Percentiles rank a stretch among this genome's conserved stretches.
phyloP scores from a whole-genome alignment of 2,797 vertebrate species.

The Platalea minor region DNA sequence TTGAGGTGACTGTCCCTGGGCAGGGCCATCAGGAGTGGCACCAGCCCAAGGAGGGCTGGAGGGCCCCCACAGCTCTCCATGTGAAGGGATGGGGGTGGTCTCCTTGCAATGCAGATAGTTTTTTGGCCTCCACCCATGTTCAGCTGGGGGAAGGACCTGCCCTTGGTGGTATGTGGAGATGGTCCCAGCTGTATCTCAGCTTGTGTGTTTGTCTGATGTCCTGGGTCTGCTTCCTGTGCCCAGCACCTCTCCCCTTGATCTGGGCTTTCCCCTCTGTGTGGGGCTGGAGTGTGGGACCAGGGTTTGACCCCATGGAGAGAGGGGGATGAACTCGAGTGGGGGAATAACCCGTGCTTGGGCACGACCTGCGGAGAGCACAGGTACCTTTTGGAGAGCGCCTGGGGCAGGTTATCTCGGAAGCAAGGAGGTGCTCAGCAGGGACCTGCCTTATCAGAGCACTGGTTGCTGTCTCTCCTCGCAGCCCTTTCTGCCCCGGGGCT shows the following conservation, averaged over 20 bases:
- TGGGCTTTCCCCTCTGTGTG: neutral
- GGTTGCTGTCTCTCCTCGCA: slow-evolving; percentile 70
- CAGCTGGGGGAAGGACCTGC: neutral
- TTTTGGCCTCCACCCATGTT: neutral
- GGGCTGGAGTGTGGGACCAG: neutral
- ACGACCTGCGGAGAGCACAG: neutral
- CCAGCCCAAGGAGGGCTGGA: neutral
- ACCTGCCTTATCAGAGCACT: slow-evolving; percentile 71
- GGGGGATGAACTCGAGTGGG: neutral
- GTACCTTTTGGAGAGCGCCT: neutral
- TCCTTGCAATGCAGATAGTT: neutral
- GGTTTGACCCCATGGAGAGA: neutral
- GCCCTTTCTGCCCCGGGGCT: slow-evolving; percentile 26
- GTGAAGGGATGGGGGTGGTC: neutral
- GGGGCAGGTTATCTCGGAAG: slow-evolving; percentile 68
- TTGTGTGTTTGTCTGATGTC: neutral
- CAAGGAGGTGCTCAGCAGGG: slow-evolving; percentile 73
- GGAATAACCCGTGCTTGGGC: neutral
- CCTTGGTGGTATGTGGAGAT: neutral
- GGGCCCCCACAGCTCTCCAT: neutral
- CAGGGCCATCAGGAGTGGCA: neutral
- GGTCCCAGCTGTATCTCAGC: neutral
- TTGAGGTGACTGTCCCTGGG: neutral
- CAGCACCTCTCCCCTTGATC: neutral
- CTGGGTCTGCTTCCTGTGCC: neutral